Percentiles rank a stretch among this genome's conserved stretches.
Evolutionary conservation across 2,888 invertebrate genomes (phyloP).

Genomic region (Xylota sylvarum): DNA sequence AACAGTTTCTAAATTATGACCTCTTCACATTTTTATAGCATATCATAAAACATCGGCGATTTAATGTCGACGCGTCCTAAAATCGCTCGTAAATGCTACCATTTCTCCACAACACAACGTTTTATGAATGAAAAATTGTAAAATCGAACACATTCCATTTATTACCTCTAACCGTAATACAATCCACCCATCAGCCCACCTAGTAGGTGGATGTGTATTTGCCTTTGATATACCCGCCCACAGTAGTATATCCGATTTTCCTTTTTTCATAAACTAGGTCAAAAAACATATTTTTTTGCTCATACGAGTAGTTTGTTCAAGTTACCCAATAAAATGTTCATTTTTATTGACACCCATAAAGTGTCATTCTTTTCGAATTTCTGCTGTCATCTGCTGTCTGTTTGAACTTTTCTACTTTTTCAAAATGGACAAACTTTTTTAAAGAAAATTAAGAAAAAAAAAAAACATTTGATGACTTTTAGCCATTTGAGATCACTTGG

Average conservation of each 20-base stretch:
- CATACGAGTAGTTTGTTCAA: slow-evolving; percentile 25
- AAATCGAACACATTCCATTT: slow-evolving; percentile 9
- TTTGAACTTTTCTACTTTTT: slow-evolving; percentile 34
- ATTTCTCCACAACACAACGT: not conserved
- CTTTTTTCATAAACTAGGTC: slow-evolving; percentile 60
- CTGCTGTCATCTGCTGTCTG: slow-evolving; percentile 27
- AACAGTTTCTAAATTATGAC: slow-evolving; percentile 24
- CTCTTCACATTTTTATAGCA: slow-evolving; percentile 12
- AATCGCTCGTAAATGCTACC: slow-evolving; percentile 31
- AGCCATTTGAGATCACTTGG: slow-evolving; percentile 52
- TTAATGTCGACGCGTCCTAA: slow-evolving; percentile 25
- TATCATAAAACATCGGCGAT: slow-evolving; percentile 17
- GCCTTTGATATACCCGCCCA: slow-evolving; percentile 41
- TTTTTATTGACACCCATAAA: slow-evolving; percentile 62
- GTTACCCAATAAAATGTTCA: slow-evolving; percentile 42
- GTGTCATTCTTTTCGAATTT: slow-evolving; percentile 26
- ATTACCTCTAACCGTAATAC: slow-evolving; percentile 17
- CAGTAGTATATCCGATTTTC: slow-evolving; percentile 24
- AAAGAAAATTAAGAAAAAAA: not conserved
- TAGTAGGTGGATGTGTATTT: not conserved
- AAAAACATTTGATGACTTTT: slow-evolving; percentile 32
- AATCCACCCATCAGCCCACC: slow-evolving; percentile 23
- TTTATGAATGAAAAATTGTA: slow-evolving; percentile 41
- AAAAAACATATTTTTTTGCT: slow-evolving; percentile 21
- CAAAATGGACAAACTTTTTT: not conserved